Base-by-base conservation (phyloP, 2,888 invertebrate species). In the Parelbella ahira region DNA sequence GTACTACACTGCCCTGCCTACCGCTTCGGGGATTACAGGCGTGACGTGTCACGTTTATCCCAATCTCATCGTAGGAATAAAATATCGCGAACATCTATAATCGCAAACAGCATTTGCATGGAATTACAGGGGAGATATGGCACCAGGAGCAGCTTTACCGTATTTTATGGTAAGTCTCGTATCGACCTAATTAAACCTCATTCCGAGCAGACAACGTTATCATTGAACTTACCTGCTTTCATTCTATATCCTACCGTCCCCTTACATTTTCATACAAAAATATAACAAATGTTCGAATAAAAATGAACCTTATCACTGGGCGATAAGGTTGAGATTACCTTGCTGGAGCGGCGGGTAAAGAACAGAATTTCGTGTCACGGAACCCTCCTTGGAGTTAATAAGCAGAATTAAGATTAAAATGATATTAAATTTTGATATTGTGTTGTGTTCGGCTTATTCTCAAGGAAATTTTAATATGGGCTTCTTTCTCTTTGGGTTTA, bases 341-440 rank as follows among this genome's bases (percentile, higher is more conserved):
- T n/a, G n/a, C n/a, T n/a, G n/a, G n/a, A n/a, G n/a, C n/a, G n/a
- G n/a, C n/a, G 68, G 61, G 57, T 60, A 53, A 60, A 63, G 63
- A 20, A 13, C 28, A 30, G 9, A 65, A 63, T 70, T 68, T 61
- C 54, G 53, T 60, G 55, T 57, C 54, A 49, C 42, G 34, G 62
- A 63, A 65, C 79, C 80, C 78, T 78, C 75, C 76, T 79, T 68
- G 67, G 79, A 68, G 63, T 81, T 86, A 84, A 84, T 83, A 86
- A 86, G 82, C 64, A 76, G 82, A 77, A 84, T 84, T 84, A 84
- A 86, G 86, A 86, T 86, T 86, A 87, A 82, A 84, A 84, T 82
- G 76, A 86, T 87, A 87, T 87, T 86, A 87, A 86, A 86, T 84
- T 86, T 84, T 86, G 78, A 86, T 83, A 84, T 87, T 86, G 82